Percentiles rank a stretch among this genome's conserved stretches.
Conservation (phyloP, 53 echinoderm and acorn worm species). For the Crossaster papposus region DNA sequence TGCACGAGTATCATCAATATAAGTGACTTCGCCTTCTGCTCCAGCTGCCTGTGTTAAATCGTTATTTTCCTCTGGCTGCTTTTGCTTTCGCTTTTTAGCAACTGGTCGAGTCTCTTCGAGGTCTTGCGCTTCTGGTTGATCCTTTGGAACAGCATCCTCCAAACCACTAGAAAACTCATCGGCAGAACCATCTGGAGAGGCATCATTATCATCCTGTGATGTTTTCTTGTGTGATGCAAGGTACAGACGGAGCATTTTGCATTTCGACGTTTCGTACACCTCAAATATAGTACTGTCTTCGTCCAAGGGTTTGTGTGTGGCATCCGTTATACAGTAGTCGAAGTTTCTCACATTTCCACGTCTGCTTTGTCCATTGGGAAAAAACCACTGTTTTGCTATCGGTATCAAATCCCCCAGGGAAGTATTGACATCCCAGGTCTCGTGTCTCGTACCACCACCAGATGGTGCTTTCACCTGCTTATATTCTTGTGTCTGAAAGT, state of each 20-base stretch:
- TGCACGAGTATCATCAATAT: too few species aligned
- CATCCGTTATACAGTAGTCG: constrained; percentile 46
- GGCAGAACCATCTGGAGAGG: neutral
- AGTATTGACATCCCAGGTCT: neutral
- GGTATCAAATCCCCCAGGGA: neutral
- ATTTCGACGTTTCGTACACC: neutral
- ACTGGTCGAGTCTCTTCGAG: too few species aligned
- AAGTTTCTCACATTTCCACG: constrained; percentile 10
- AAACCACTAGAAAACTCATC: too few species aligned
- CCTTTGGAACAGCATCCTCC: too few species aligned
- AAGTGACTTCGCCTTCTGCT: too few species aligned
- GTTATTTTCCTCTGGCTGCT: too few species aligned
- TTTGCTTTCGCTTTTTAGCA: too few species aligned
- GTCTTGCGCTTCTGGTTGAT: too few species aligned
- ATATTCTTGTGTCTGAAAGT: neutral
- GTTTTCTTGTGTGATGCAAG: neutral
- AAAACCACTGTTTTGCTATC: constrained; percentile 3
- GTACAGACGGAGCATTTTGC: constrained; percentile 50
- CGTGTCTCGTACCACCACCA: constrained; percentile 26
- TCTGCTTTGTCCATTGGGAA: constrained; percentile 18
- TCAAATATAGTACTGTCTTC: constrained; percentile 10
- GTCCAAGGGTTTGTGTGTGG: neutral
- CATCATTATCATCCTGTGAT: neutral
- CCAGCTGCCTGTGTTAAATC: too few species aligned
- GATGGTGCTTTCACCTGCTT: constrained; percentile 21